Evolutionary conservation across 2,888 invertebrate species (phyloP).

Genomic region (Phania funesta): DNA sequence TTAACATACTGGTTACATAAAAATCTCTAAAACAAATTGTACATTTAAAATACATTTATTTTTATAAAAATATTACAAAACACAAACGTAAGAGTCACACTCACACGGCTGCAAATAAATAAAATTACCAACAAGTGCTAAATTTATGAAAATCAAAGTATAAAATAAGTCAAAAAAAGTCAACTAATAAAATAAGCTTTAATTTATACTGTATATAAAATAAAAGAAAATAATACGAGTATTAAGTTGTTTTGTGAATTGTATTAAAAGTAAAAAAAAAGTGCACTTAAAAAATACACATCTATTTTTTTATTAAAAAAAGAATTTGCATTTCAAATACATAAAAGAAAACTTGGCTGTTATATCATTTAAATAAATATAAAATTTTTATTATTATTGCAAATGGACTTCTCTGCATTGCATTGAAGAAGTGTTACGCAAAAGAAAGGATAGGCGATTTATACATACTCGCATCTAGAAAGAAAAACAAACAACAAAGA

Average conservation of each 20-base stretch:
- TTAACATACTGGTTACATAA: slow-evolving; percentile 25
- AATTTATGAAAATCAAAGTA: slow-evolving; percentile 37
- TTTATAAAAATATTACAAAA: not conserved
- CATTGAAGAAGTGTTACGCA: not conserved
- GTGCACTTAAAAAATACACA: slow-evolving; percentile 57
- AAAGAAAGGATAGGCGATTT: slow-evolving; percentile 3
- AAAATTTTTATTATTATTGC: slow-evolving; percentile 20
- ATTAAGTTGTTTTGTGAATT: slow-evolving; percentile 7
- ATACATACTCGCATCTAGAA: not conserved
- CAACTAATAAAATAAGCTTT: slow-evolving; percentile 23
- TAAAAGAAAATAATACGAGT: slow-evolving; percentile 21
- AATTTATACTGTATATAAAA: not conserved
- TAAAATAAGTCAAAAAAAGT: slow-evolving; percentile 7
- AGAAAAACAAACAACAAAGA: not conserved
- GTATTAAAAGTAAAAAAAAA: slow-evolving; percentile 43
- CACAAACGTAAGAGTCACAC: too few relatives aligned
- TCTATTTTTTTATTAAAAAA: slow-evolving; percentile 3
- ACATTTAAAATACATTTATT: not conserved
- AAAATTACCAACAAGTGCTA: slow-evolving; percentile 54
- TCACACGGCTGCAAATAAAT: slow-evolving; percentile 18
- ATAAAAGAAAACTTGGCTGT: slow-evolving; percentile 40
- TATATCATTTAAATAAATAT: not conserved
- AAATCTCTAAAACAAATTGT: not conserved
- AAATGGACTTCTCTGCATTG: not conserved
- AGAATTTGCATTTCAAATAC: not conserved